Conservation (phyloP, 2,113 vertebrate species). For the Oxygymnocypris stewartii region DNA sequence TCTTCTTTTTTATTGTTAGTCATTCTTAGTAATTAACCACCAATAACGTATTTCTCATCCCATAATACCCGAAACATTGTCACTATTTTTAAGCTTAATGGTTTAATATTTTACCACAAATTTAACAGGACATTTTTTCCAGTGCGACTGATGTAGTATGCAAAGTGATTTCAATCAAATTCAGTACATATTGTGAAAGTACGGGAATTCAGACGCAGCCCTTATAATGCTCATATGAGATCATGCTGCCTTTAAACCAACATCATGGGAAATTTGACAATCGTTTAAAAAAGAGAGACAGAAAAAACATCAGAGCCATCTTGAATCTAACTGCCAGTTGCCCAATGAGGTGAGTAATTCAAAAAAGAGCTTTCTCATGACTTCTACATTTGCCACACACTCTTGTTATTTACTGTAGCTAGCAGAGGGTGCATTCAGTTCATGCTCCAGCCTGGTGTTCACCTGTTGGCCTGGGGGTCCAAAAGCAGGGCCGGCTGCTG, state of each 20-base stretch:
- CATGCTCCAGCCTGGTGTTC: conserved; percentile 60
- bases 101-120: background rate
- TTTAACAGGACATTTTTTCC: background rate
- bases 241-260: background rate
- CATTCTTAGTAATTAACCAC: background rate
- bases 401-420: conserved; percentile 61
- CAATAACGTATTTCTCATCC: background rate
- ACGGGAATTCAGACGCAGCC: background rate
- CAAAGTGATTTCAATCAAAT: background rate
- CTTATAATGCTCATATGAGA: background rate
- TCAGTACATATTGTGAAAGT: background rate
- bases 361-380: background rate
- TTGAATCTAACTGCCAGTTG: background rate
- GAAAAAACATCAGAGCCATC: background rate
- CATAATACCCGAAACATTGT: background rate
- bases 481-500: conserved; percentile 32
- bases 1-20: background rate
- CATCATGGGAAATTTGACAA: background rate
- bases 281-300: background rate
- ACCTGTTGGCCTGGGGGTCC: conserved; percentile 52
- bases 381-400: background rate
- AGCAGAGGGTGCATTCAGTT: conserved; percentile 54
- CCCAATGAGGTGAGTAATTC: background rate
- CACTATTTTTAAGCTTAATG: background rate
- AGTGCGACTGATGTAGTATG: background rate